Conservation (phyloP, 2,888 invertebrate genomes). For the Quadroppia sp. region DNA sequence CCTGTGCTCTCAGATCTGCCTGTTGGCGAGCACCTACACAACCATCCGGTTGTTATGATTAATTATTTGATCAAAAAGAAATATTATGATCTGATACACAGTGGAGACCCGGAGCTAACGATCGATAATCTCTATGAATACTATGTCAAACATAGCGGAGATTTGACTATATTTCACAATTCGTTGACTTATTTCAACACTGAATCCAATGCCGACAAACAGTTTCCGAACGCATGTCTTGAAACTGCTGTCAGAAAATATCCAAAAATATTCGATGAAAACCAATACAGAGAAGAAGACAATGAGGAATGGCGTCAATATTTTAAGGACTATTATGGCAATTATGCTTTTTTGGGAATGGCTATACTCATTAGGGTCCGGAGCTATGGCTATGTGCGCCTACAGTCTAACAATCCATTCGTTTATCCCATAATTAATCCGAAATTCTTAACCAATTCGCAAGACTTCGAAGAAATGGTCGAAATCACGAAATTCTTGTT, state of each 20-base stretch:
- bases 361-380: background rate
- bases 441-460: too few relatives aligned
- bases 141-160: background rate
- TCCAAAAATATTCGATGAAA: background rate
- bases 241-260: background rate
- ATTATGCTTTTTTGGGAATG: background rate
- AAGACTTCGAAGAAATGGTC: too few relatives aligned
- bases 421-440: too few relatives aligned
- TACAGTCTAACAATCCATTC: too few relatives aligned
- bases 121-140: background rate
- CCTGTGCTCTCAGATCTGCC: conserved; percentile 56
- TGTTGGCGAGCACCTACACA: conserved; percentile 58
- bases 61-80: background rate
- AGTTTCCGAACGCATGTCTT: background rate
- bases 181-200: background rate
- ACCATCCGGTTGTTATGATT: conserved; percentile 50
- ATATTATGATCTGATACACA: background rate
- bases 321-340: background rate
- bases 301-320: background rate
- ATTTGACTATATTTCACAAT: background rate
- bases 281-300: background rate
- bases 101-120: background rate
- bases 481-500: too few relatives aligned
- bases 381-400: background rate
- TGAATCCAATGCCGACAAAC: background rate